Percentiles rank a stretch among this genome's conserved stretches.
phyloP scores from a whole-genome alignment of 2,888 invertebrate genomes.

The Vesta saturnalis region DNA sequence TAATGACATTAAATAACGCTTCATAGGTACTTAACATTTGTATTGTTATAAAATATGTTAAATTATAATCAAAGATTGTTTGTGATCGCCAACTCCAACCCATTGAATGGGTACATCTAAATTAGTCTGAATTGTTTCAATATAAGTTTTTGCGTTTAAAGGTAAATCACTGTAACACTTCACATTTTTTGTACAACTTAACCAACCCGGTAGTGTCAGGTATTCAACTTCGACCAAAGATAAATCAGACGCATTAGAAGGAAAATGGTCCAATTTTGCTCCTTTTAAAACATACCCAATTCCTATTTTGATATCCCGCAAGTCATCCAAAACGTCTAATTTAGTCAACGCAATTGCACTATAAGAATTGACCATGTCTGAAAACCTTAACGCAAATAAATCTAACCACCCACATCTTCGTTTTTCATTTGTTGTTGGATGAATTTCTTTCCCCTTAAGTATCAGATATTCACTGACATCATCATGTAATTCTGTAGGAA shows the following conservation, averaged over 20 bases:
- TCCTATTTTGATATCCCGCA: conserved; percentile 72
- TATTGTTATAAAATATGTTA: too few species aligned
- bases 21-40: too few species aligned
- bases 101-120: conserved; percentile 89
- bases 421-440: conserved; percentile 94
- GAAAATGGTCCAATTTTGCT: conserved; percentile 81
- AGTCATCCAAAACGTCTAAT: conserved; percentile 92
- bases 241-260: conserved; percentile 82
- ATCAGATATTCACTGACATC: conserved; percentile 84
- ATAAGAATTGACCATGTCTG: conserved; percentile 97
- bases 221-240: conserved; percentile 85
- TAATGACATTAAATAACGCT: too few species aligned
- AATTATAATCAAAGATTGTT: conserved; percentile 87
- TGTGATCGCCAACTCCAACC: conserved; percentile 96
- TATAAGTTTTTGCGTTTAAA: conserved; percentile 82
- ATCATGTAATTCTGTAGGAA: conserved; percentile 92
- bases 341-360: conserved; percentile 94
- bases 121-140: conserved; percentile 82
- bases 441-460: conserved; percentile 83
- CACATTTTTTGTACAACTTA: conserved; percentile 78
- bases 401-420: conserved; percentile 99
- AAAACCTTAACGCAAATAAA: conserved; percentile 89
- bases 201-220: conserved; percentile 90
- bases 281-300: conserved; percentile 83
- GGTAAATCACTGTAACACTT: conserved; percentile 86